Evolutionary conservation across 1,140 invertebrate species (phyloP).

Genomic region (Drosophila sucinea): DNA sequence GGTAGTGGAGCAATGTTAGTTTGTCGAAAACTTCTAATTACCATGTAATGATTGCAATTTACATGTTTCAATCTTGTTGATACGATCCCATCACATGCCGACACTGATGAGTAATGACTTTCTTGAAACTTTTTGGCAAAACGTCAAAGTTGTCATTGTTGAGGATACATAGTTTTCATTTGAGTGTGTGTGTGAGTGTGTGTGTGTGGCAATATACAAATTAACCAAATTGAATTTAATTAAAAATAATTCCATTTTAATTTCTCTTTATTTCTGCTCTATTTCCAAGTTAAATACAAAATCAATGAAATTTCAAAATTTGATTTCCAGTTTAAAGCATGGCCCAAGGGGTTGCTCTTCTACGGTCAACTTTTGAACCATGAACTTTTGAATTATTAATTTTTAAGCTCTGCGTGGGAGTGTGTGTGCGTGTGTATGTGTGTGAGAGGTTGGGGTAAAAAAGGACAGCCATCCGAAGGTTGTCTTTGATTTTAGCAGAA

Average conservation of each 20-base stretch:
- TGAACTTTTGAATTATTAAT: constrained; percentile 80
- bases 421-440: constrained; percentile 14
- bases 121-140: constrained; percentile 46
- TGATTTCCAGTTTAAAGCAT: constrained; percentile 43
- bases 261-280: background rate
- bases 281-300: constrained; percentile 44
- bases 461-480: constrained; percentile 36
- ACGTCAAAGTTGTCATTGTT: constrained; percentile 49
- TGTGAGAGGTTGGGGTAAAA: constrained; percentile 29
- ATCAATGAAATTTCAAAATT: constrained; percentile 37
- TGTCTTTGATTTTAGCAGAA: constrained; percentile 66
- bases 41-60: constrained; percentile 69
- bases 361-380: constrained; percentile 49
- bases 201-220: constrained; percentile 23
- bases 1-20: constrained; percentile 27
- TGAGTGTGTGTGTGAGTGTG: background rate
- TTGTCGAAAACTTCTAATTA: constrained; percentile 71
- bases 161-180: background rate
- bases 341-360: constrained; percentile 17
- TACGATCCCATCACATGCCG: background rate
- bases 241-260: constrained; percentile 18
- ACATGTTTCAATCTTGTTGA: constrained; percentile 34
- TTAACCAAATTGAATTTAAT: constrained; percentile 64
- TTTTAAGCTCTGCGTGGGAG: constrained; percentile 59
- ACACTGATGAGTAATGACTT: constrained; percentile 66